Percentiles rank a stretch among this genome's conserved stretches.
Conservation (phyloP, 1,140 invertebrate species). For the Medauroidea extradentata region DNA sequence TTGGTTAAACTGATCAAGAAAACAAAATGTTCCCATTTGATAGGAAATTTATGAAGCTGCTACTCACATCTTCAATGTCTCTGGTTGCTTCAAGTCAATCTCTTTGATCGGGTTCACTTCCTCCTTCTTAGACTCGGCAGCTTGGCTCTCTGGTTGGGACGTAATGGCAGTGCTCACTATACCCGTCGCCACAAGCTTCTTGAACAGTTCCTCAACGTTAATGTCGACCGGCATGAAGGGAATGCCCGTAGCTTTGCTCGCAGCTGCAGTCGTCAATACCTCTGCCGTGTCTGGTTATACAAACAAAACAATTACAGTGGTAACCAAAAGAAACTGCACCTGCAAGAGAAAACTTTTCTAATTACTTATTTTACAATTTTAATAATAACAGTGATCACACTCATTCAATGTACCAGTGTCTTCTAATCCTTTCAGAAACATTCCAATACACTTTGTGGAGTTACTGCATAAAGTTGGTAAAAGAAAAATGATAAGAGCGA, state of each 20-base stretch:
- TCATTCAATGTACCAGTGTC: no score
- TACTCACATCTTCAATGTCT: constrained; percentile 71
- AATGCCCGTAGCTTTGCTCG: constrained; percentile 21
- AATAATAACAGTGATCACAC: no score
- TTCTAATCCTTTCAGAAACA: no score
- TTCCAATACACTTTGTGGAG: no score
- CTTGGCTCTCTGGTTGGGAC: constrained; percentile 34
- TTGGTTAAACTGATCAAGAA: neutral
- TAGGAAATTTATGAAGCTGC: constrained; percentile 8
- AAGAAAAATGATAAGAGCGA: no score
- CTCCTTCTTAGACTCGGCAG: constrained; percentile 45
- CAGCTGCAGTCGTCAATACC: neutral
- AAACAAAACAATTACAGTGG: no score
- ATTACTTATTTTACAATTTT: no score
- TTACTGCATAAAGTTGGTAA: no score
- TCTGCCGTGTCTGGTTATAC: no score
- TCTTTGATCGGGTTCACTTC: constrained; percentile 49
- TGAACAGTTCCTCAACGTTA: constrained; percentile 77
- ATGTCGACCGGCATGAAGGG: constrained; percentile 43
- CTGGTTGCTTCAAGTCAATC: constrained; percentile 61
- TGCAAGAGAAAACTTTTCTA: no score
- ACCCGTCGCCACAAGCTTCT: constrained; percentile 78
- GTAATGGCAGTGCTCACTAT: constrained; percentile 56
- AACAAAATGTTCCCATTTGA: neutral
- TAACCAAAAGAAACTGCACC: no score